Percentiles rank a stretch among this genome's conserved stretches.
Evolutionary conservation across 2,113 vertebrate species (phyloP).

Genomic region (Diglossa brunneiventris): DNA sequence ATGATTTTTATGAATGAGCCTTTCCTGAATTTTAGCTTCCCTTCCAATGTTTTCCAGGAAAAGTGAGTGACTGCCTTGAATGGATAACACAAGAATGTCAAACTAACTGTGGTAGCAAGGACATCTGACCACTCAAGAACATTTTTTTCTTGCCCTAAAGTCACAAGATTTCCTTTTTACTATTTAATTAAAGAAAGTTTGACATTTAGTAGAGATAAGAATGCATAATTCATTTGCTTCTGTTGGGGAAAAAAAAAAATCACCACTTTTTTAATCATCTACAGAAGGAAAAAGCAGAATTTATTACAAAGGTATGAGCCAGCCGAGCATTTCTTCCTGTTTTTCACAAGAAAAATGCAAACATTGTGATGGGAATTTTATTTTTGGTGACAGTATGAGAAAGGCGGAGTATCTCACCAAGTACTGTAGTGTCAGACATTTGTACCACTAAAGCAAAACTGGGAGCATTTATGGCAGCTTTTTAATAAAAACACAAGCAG

Average conservation of each 20-base stretch:
- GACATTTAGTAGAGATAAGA: background rate
- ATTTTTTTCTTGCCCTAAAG: background rate
- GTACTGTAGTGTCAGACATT: background rate
- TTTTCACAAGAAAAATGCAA: background rate
- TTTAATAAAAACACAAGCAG: background rate
- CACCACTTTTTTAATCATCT: background rate
- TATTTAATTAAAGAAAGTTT: background rate
- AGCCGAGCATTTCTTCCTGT: background rate
- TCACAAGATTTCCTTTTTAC: constrained; percentile 10
- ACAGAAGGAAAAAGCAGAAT: background rate
- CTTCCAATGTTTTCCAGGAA: constrained; percentile 14
- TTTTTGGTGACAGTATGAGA: background rate
- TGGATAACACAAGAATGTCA: constrained; percentile 20
- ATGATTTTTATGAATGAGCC: background rate
- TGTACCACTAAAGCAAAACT: background rate
- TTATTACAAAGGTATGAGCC: background rate
- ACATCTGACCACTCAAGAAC: background rate
- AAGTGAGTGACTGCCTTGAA: constrained; percentile 17
- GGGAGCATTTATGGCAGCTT: background rate
- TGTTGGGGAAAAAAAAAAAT: accelerated
- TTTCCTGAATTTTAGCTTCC: constrained; percentile 47
- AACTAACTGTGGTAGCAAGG: background rate
- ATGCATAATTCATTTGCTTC: background rate
- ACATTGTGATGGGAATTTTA: background rate
- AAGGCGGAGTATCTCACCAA: background rate